These are phyloP conservation scores for Lacanobia oleracea DNA, from an alignment of 2,888 invertebrate genomes.

Conservation along the genomic window DNA sequence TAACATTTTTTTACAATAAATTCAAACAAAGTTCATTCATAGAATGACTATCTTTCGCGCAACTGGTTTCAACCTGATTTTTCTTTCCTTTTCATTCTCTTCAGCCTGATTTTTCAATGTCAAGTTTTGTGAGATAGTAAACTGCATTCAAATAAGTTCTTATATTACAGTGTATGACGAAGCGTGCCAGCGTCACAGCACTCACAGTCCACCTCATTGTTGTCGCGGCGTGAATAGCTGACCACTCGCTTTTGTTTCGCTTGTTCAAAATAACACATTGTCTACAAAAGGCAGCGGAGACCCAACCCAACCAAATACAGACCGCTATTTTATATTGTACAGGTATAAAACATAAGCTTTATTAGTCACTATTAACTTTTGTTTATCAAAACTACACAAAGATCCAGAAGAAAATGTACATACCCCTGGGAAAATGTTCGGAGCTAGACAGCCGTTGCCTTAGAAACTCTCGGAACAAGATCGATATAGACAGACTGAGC, in stretches of 20 bases:
- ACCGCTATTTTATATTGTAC: constrained; percentile 44
- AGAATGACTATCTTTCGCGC: constrained; percentile 8
- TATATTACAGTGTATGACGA: constrained; percentile 60
- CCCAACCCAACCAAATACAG: constrained; percentile 62
- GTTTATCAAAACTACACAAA: constrained; percentile 6
- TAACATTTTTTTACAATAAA: constrained; percentile 6
- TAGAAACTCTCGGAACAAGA: constrained; percentile 59
- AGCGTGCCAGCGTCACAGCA: constrained; percentile 60
- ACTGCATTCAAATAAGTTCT: constrained; percentile 41
- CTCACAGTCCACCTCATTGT: constrained; percentile 70
- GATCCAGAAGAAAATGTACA: constrained; percentile 11
- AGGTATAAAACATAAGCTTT: constrained; percentile 34
- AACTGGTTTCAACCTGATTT: constrained; percentile 25
- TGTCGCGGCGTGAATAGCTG: constrained; percentile 72
- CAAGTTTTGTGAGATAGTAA: constrained; percentile 25
- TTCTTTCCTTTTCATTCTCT: constrained; percentile 3
- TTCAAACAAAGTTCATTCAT: constrained; percentile 36
- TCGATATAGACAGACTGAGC: constrained; percentile 70
- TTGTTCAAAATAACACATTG: constrained; percentile 74
- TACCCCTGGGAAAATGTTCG: constrained; percentile 42
- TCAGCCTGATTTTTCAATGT: constrained; percentile 21
- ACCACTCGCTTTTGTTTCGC: constrained; percentile 77
- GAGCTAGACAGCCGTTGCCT: constrained; percentile 54
- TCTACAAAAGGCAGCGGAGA: constrained; percentile 69
- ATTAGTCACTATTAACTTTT: constrained; percentile 33